These are phyloP conservation scores for Ellobius talpinus DNA, from an alignment of 2,113 vertebrate genomes.

Conservation along the genomic window DNA sequence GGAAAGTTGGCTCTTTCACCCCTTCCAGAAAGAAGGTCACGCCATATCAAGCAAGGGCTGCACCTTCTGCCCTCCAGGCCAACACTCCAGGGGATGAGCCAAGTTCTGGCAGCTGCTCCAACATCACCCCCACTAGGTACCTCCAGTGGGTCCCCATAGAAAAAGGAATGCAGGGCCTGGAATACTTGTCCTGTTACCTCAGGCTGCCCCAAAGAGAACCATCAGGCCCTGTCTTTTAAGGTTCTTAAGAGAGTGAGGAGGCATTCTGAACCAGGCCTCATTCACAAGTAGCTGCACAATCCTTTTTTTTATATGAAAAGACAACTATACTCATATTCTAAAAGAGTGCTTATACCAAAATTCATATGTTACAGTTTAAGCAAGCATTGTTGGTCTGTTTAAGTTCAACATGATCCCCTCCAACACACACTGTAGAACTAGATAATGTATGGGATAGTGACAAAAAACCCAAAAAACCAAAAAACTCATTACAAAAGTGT, in stretches of 20 bases:
- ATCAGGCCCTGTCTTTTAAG: background rate
- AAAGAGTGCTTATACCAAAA: conserved; percentile 2
- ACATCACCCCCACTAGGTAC: background rate
- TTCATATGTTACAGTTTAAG: background rate
- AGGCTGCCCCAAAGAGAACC: background rate
- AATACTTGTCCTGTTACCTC: background rate
- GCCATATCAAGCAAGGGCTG: background rate
- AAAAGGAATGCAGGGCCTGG: background rate
- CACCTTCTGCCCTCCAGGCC: background rate
- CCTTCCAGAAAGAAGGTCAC: background rate
- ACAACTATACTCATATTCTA: conserved; percentile 15
- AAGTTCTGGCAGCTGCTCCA: background rate
- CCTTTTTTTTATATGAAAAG: conserved; percentile 27
- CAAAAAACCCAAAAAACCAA: background rate
- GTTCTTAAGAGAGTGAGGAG: background rate
- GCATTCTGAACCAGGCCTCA: background rate
- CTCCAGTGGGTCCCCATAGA: background rate
- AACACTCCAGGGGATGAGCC: background rate
- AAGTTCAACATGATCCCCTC: background rate
- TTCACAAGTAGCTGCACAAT: background rate
- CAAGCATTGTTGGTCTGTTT: background rate
- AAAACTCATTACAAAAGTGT: background rate
- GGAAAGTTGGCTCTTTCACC: background rate
- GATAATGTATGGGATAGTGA: background rate
- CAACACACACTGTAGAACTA: background rate